Evolutionary conservation across 2,888 invertebrate species (phyloP).

Genomic region (Acleris laterana): DNA sequence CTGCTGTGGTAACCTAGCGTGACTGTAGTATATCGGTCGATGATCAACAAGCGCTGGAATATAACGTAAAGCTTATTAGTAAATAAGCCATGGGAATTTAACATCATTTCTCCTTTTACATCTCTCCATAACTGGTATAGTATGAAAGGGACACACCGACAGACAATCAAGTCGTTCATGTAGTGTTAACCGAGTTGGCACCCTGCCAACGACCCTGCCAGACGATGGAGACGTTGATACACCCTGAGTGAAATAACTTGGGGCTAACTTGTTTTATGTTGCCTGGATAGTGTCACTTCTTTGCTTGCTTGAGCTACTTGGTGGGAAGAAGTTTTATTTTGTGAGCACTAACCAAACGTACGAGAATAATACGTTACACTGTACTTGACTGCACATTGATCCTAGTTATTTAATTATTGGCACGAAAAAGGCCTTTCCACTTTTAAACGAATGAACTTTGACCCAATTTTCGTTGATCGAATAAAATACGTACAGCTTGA

Average conservation of each 20-base stretch:
- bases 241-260: slow-evolving; percentile 33
- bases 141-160: background rate
- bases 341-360: too few relatives aligned
- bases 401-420: background rate
- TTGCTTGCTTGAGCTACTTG: background rate
- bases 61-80: too few relatives aligned
- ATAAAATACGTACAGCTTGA: too few relatives aligned
- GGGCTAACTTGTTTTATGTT: slow-evolving; percentile 16
- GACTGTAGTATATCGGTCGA: too few relatives aligned
- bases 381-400: too few relatives aligned
- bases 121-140: background rate
- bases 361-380: too few relatives aligned
- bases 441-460: too few relatives aligned
- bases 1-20: too few relatives aligned
- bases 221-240: slow-evolving; percentile 27
- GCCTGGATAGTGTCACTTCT: slow-evolving; percentile 9
- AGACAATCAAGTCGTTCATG: background rate
- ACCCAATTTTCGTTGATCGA: too few relatives aligned
- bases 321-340: background rate
- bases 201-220: slow-evolving; percentile 49
- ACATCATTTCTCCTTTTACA: background rate
- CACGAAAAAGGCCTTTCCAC: too few relatives aligned
- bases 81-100: background rate
- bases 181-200: slow-evolving; percentile 30
- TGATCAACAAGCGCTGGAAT: too few relatives aligned